Evolutionary conservation across 1,140 invertebrate genomes (phyloP), one percentile per base, ranked within the genome.

Genomic region (Metaphire vulgaris): DNA sequence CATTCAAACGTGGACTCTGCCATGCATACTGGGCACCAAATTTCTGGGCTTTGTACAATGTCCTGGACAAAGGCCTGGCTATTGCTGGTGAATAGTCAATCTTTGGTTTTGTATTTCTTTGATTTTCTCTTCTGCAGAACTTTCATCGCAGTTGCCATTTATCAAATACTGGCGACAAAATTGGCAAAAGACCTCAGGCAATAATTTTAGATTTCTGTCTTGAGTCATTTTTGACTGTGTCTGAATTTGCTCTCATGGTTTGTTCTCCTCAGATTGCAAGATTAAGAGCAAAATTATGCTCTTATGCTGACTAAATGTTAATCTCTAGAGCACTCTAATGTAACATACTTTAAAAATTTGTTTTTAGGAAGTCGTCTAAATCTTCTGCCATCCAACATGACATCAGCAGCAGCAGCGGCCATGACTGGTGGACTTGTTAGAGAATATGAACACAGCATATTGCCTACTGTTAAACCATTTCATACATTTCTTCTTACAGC

Each of bases 11-110:
- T 86, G 98, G 98, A 0, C 88, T 99, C 1, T 92, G 92, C 74
- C 98, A 99, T 88, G 93, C 97, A 1, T 99, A 99, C 86, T 99
- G 98, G 98, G 98, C 98, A n/a, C 96, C 97, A 29, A 99, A 99
- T 87, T 90, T 95, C 82, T 99, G 98, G 98, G 94, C 97, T 0
- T 79, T 99, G 0, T 99, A 99, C 85, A 97, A 97, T 85, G 87
- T 91, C 76, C 83, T 86, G 66, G 98, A 99, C 85, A 97, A 96
- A 89, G 76, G 90, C 72, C 77, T 84, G 1, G 79, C 83, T 41
- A 71, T 85, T 16, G 56, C 79, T 76, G 82, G 85, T 86, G 80
- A 67, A 33, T 14, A 28, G n/a, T 69, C 2, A 26, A 28, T 69
- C 14, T 2, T 69, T 69, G 6, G n/a, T 12, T 31, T 69, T 69